Conservation (phyloP, 1,140 invertebrate species). For the Anoplophora glabripennis region DNA sequence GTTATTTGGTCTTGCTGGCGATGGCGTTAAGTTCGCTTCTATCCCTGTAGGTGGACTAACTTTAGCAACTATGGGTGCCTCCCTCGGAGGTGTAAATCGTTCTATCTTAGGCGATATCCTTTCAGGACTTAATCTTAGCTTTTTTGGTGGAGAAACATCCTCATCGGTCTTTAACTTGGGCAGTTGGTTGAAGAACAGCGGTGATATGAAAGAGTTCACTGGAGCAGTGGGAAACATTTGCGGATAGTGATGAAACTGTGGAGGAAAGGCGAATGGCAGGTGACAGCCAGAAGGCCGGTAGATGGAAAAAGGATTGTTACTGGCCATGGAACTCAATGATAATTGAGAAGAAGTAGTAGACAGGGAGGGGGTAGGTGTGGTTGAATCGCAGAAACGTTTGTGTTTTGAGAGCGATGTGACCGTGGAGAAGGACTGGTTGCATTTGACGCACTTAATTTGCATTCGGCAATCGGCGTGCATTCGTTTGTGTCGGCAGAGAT, state of each 20-base stretch:
- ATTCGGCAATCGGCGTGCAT: slow-evolving; percentile 93
- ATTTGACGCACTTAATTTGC: slow-evolving; percentile 89
- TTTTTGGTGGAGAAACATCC: slow-evolving; percentile 39
- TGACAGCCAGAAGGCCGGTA: slow-evolving; percentile 53
- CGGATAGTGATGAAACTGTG: slow-evolving; percentile 51
- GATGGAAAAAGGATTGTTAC: slow-evolving; percentile 67
- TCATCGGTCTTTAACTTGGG: slow-evolving; percentile 44
- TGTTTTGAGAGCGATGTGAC: slow-evolving; percentile 81
- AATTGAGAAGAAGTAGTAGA: slow-evolving; percentile 53
- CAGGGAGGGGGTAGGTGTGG: slow-evolving; percentile 52
- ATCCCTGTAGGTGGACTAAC: slow-evolving; percentile 64
- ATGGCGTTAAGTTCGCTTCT: slow-evolving; percentile 63
- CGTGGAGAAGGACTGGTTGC: slow-evolving; percentile 86
- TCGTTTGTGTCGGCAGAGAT: slow-evolving; percentile 97
- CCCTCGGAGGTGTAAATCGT: slow-evolving; percentile 50
- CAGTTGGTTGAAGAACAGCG: slow-evolving; percentile 54
- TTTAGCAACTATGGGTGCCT: slow-evolving; percentile 51
- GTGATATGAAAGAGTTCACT: slow-evolving; percentile 51
- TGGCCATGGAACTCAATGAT: slow-evolving; percentile 49
- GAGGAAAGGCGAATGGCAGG: slow-evolving; percentile 53
- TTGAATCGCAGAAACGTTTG: slow-evolving; percentile 78
- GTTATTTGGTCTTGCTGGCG: slow-evolving; percentile 57
- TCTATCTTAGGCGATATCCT: not conserved
- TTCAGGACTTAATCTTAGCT: slow-evolving; percentile 30
- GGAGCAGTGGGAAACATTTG: slow-evolving; percentile 54